Base-by-base conservation (phyloP, 2,888 invertebrate genomes). In the Lobophora halterata region DNA sequence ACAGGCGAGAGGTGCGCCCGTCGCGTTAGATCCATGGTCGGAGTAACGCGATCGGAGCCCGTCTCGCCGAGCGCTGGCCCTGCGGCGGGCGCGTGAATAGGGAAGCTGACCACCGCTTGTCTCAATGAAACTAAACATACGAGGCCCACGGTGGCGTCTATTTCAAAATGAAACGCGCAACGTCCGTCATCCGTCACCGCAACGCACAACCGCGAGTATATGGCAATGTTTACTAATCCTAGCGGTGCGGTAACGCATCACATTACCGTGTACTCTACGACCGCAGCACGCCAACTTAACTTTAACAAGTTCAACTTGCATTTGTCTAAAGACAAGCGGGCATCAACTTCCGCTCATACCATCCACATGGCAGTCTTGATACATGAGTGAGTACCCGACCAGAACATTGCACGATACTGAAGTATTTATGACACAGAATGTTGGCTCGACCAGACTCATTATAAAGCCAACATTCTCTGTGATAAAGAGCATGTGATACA, bases 341-440 rank as follows among this genome's bases (percentile, higher is more conserved):
- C 12, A 43, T n/a, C 37, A 29, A 13, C 30, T 25, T 36, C 25
- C 32, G 20, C 29, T 28, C 19, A 33, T 20, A 35, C 37, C 31
- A 37, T 25, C 37, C 40, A 33, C 45, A 46, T 33, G 30, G 41
- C 46, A 46, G 46, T 46, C 46, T 46, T 41, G 37, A 41, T 46
- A 41, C 41, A 41, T 36, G 36, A 37, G 37, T 36, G 32, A 35
- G 36, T 46, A 41, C 35, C 43, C 43, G 29, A 43, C 43, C 43
- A 43, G 43, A 43, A 43, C 43, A 29, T 43, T 29, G 33, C 33
- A 33, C 25, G 16, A 21, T 18, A 37, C 37, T 33, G 29, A 33
- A 9, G 19, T 12, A 19, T 17, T 36, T 20, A 32, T 10, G 11
- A 32, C 31, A 12, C 3, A 32, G 25, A 43, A 43, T 38, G 21